Evolutionary conservation across 2,797 vertebrate genomes (phyloP), one percentile per base, ranked within the genome.

Genomic region (Hoplostethus atlanticus): DNA sequence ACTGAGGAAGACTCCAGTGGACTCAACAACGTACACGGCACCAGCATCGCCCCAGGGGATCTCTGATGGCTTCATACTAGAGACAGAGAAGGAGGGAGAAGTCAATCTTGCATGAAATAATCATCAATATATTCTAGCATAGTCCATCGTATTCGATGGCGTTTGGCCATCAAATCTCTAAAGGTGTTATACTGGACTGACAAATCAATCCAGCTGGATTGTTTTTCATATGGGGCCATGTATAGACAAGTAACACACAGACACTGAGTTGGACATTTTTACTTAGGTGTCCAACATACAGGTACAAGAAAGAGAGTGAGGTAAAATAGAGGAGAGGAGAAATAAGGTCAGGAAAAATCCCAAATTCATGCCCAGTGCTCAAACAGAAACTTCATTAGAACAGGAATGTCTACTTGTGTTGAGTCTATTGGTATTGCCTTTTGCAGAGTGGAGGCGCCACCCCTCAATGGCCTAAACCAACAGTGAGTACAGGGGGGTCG

Each of bases 1-100:
- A 46, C 84, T 94, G 81, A 97, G 95, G 93, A 96, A 96, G 59
- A 96, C 93, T 64, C 96, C 96, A 0, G 96, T 97, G 77, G 95
- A 95, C 84, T 97, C 96, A 0, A 97, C 96, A 9, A 97, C 95
- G 1, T 96, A 97, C 31, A 91, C 67, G 47, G 92, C 95, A 58
- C 95, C 95, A 6, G 92, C 81, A 0, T 75, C 61, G 0, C 93
- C 94, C 96, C 96, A 97, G 17, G 96, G 96, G 86, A 97, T 97
- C 38, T 97, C 96, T 64, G 83, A 82, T 76, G 96, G 96, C 77
- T 95, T 94, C 91, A 94, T 95, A 71, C 96, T 97, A 74, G 25
- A 40, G 62, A 50, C 13, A 75, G 5, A 71, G 16, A 74, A 51
- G 36, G 16, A 51, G 56, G 28, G 28, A 17, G 9, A 10, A 11